phyloP scores from a whole-genome alignment of 2,113 vertebrate genomes.

The Spizaetus ornatus region DNA sequence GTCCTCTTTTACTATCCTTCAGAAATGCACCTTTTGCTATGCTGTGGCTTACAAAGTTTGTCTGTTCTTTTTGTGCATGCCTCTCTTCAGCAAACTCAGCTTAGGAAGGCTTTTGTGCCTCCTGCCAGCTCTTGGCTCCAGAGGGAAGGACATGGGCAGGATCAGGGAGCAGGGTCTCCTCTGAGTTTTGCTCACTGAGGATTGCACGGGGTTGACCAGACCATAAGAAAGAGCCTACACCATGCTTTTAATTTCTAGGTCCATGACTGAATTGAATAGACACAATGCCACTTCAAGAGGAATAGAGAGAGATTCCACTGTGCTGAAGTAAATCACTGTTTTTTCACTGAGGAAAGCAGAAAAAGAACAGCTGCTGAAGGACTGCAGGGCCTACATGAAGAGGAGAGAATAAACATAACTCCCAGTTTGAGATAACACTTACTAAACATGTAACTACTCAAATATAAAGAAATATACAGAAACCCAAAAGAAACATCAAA shows the following conservation, averaged over 20 bases:
- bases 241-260: neutral
- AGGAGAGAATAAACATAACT: neutral
- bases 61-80: accelerated
- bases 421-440: neutral
- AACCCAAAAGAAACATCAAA: neutral
- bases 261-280: neutral
- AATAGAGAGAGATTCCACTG: neutral
- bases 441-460: neutral
- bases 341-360: neutral
- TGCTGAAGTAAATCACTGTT: neutral
- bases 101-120: neutral
- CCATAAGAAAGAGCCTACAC: neutral
- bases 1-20: neutral
- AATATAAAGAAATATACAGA: neutral
- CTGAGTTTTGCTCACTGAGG: neutral
- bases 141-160: neutral
- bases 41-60: neutral
- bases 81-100: neutral
- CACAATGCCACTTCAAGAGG: neutral
- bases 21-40: neutral
- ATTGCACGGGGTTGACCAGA: neutral
- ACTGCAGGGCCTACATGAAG: neutral
- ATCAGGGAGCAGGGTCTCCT: neutral
- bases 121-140: neutral
- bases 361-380: neutral